Evolutionary conservation across 2,113 vertebrate species (phyloP).

Genomic region (Hoplias malabaricus): DNA sequence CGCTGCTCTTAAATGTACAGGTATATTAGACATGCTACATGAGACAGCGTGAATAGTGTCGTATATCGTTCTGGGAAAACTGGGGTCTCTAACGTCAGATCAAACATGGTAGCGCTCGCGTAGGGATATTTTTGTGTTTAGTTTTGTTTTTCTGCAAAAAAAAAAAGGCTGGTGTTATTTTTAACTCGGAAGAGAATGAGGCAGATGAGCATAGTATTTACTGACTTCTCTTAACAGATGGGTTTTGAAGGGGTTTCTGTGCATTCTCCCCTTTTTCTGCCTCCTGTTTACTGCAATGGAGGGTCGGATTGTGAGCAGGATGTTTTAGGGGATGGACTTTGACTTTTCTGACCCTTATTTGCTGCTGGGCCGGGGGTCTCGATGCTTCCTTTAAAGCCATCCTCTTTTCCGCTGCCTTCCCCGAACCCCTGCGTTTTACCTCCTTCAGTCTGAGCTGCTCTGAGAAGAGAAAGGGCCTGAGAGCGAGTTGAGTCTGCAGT

Average conservation of each 20-base stretch:
- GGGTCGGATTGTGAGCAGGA: constrained; percentile 47
- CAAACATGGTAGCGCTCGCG: constrained; percentile 53
- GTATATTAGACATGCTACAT: constrained; percentile 55
- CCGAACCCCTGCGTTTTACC: constrained; percentile 61
- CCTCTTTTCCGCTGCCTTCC: constrained; percentile 61
- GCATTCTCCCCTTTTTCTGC: constrained; percentile 30
- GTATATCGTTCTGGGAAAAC: constrained; percentile 45
- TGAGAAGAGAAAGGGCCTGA: neutral
- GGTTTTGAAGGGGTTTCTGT: constrained; percentile 61
- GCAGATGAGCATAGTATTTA: constrained; percentile 51
- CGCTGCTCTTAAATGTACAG: constrained; percentile 69
- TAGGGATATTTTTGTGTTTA: constrained; percentile 57
- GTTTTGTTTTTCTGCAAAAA: too few relatives aligned
- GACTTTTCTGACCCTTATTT: constrained; percentile 59
- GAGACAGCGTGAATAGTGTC: constrained; percentile 46
- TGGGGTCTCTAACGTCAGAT: constrained; percentile 57
- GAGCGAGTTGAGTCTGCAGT: constrained; percentile 41
- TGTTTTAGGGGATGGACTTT: constrained; percentile 55
- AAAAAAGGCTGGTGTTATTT: constrained; percentile 68
- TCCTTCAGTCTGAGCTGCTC: constrained; percentile 62
- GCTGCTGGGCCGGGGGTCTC: constrained; percentile 65
- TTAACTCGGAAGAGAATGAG: constrained; percentile 58
- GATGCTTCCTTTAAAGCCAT: constrained; percentile 73
- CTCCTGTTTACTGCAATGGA: constrained; percentile 52
- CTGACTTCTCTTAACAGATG: constrained; percentile 61